Conservation (phyloP, 2,797 vertebrate genomes). For the Urocyon cinereoargenteus region DNA sequence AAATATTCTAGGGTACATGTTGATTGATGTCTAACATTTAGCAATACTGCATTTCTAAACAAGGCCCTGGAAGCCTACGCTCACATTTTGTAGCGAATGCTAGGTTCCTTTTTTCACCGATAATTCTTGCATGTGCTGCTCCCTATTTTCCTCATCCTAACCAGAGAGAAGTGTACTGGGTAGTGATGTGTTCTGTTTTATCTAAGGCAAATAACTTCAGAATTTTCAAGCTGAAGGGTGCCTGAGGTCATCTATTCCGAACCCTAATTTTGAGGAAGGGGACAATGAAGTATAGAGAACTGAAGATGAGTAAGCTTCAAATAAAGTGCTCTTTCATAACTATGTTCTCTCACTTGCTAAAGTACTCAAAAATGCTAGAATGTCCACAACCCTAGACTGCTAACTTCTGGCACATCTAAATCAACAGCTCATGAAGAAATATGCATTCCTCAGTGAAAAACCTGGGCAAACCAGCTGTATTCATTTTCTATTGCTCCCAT, state of each 20-base stretch:
- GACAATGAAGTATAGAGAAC: background rate
- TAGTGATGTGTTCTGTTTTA: background rate
- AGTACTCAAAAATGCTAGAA: slow-evolving; percentile 3
- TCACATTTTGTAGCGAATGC: background rate
- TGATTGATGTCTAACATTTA: background rate
- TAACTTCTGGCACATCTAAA: background rate
- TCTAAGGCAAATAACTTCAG: background rate
- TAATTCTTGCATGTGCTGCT: background rate
- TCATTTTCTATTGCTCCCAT: background rate
- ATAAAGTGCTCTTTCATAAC: background rate
- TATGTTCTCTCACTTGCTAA: background rate
- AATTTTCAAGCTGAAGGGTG: slow-evolving; percentile 31
- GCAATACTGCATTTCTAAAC: background rate
- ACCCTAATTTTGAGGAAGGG: background rate
- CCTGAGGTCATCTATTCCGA: background rate
- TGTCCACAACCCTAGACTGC: background rate
- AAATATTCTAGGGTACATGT: background rate
- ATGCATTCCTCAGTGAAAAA: background rate
- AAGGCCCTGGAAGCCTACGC: background rate
- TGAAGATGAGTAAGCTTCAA: slow-evolving; percentile 14
- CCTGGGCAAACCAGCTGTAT: background rate
- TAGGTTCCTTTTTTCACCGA: background rate
- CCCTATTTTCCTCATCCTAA: background rate
- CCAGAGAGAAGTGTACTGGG: background rate
- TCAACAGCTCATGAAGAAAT: background rate